Percentiles rank a stretch among this genome's conserved stretches.
Conservation (phyloP, 2,888 invertebrate species). For the Xestia xanthographa region DNA sequence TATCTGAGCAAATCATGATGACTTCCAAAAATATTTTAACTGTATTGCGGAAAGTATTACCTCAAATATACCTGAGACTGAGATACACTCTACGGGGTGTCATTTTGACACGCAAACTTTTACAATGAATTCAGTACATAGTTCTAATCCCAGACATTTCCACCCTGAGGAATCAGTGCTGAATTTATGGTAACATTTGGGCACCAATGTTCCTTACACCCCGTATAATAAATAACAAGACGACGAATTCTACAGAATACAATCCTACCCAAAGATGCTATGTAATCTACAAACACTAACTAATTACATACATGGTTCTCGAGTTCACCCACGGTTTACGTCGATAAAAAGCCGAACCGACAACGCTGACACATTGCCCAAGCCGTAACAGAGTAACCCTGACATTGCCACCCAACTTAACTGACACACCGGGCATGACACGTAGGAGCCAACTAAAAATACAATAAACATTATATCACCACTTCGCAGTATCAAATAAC, state of each 20-base stretch:
- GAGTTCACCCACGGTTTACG: slow-evolving; percentile 12
- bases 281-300: neutral
- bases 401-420: slow-evolving; percentile 46
- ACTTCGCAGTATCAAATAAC: slow-evolving; percentile 60
- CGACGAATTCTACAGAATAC: neutral
- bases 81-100: no score
- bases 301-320: neutral
- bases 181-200: neutral
- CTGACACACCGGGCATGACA: slow-evolving; percentile 21
- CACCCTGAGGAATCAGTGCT: neutral
- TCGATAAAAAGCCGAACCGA: neutral
- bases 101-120: neutral
- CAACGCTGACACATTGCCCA: slow-evolving; percentile 17
- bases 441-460: slow-evolving; percentile 45
- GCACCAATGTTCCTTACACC: neutral
- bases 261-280: no score
- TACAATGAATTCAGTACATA: neutral
- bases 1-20: neutral
- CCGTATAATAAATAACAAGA: neutral
- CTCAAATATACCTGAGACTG: neutral
- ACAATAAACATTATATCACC: slow-evolving; percentile 55
- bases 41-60: neutral
- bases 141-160: neutral
- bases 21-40: neutral
- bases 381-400: slow-evolving; percentile 32